These are phyloP conservation scores for Cygnus atratus DNA, from an alignment of 2,113 vertebrate species.

Conservation along the genomic window DNA sequence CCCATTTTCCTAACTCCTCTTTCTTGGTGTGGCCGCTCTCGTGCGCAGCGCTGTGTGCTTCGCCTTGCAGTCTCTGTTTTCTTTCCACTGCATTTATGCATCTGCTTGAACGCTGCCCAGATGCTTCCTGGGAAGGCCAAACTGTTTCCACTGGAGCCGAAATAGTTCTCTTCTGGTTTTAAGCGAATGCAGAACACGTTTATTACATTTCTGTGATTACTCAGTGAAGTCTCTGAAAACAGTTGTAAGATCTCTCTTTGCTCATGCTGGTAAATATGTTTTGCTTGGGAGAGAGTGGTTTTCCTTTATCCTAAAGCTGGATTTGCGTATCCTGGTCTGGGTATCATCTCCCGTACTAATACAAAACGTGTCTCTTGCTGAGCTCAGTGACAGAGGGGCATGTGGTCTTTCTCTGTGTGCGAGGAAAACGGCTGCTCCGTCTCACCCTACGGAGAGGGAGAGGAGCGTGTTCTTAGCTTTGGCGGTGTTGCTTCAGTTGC, in stretches of 20 bases:
- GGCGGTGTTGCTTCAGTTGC: neutral
- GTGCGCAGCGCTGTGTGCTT: rapidly evolving
- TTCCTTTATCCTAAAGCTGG: neutral
- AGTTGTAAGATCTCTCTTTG: neutral
- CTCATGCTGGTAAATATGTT: neutral
- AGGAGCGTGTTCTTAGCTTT: neutral
- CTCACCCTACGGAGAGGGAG: neutral
- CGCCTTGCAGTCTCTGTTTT: neutral
- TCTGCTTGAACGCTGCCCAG: neutral
- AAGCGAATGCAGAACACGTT: neutral
- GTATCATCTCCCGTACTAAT: neutral
- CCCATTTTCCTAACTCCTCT: rapidly evolving
- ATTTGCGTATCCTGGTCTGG: neutral
- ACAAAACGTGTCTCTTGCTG: neutral
- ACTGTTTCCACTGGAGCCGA: neutral
- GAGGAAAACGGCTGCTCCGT: neutral
- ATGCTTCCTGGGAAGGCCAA: neutral
- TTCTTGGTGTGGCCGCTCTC: neutral
- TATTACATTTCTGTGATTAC: neutral
- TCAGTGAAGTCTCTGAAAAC: neutral
- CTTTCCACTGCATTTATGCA: neutral
- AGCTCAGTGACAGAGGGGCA: neutral
- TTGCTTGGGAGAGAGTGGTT: neutral
- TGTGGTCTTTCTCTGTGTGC: rapidly evolving
- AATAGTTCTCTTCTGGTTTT: neutral